Base-by-base conservation (phyloP, 2,797 vertebrate genomes). In the Sparus aurata region DNA sequence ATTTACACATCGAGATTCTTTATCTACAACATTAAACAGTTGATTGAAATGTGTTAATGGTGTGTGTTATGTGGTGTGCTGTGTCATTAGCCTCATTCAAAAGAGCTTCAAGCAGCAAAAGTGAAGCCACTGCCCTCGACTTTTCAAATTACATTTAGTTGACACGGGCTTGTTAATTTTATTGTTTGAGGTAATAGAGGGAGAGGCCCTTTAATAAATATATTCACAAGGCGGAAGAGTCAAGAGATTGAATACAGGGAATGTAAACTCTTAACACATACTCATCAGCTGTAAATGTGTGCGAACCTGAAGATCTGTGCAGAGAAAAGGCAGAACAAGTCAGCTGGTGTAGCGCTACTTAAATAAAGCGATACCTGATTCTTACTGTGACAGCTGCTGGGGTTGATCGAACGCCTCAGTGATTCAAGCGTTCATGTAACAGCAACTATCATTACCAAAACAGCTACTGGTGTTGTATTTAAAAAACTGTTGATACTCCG, bases 11-110 rank as follows among this genome's bases (percentile, higher is more conserved):
- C 93, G 93, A 96, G 96, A 97, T 97, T 96, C 96, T 96, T 97
- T 96, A 96, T 97, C 95, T 95, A 96, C 95, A 93, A 97, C 96
- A 98, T 97, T 98, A 98, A 98, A 99, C 94, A 91, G 95, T 96
- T 98, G 96, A 97, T 99, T 97, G 96, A 96, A 97, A 96, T 95
- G 91, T 92, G 84, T 82, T 93, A 93, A 92, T 94, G 88, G 88
- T 79, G 88, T 93, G 91, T 94, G 90, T 94, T 92, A 93, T 95
- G 94, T 93, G 85, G 63, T 87, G 78, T 84, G 81, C 68, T 85
- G 84, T 91, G 71, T 92, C 90, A 91, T 92, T 93, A 90, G 87
- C 79, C 75, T 78, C 85, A 70, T 75, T 82, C 82, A 85, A 93
- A 94, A 92, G 82, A 89, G 90, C 90, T 92, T 91, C 78, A 76